Conservation (phyloP, 1,140 invertebrate species). For the Pomacea maculata region DNA sequence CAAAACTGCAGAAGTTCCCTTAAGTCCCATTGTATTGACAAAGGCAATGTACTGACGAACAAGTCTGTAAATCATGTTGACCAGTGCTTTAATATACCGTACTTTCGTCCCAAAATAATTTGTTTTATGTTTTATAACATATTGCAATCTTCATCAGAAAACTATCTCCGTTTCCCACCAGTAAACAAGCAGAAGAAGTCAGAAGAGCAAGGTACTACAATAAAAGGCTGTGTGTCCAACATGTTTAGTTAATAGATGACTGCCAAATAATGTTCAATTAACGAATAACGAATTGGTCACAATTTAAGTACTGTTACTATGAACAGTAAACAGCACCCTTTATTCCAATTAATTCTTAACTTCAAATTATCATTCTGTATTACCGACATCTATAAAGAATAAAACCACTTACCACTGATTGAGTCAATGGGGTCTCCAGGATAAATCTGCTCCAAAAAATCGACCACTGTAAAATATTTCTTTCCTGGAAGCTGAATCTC, state of each 20-base stretch:
- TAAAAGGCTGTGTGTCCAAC: not conserved
- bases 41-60: too few species aligned
- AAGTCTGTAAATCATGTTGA: too few species aligned
- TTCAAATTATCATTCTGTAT: not conserved
- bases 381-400: not conserved
- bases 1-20: too few species aligned
- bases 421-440: not conserved
- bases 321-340: not conserved
- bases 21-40: not conserved
- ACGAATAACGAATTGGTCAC: not conserved
- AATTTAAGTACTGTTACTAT: too few species aligned
- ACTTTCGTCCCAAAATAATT: too few species aligned
- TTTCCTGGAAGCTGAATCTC: not conserved
- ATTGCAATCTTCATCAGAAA: too few species aligned
- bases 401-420: not conserved
- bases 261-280: not conserved
- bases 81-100: too few species aligned
- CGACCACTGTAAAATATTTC: not conserved
- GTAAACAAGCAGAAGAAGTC: too few species aligned
- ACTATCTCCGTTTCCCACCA: too few species aligned
- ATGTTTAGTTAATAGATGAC: not conserved
- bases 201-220: too few species aligned
- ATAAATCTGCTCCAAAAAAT: slow-evolving; percentile 9
- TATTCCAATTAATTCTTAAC: not conserved
- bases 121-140: too few species aligned